A percentile compares a stretch with the other conserved stretches of the same genome.
Conservation (phyloP, 2,888 invertebrate genomes). For the Acleris cristana region DNA sequence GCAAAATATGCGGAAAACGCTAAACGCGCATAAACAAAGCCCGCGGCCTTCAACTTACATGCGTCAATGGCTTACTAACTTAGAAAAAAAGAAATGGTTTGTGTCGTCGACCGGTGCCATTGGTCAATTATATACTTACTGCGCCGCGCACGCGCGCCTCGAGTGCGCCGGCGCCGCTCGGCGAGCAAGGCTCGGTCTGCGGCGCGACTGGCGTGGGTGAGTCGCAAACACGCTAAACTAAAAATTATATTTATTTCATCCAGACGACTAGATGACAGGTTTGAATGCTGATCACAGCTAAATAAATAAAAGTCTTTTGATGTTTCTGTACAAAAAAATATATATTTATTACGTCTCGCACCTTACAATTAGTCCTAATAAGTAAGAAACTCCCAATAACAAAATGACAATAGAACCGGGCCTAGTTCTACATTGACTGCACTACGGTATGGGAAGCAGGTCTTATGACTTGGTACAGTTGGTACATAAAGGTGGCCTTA, state of each 20-base stretch:
- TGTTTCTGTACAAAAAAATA: background rate
- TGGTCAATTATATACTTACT: too few species aligned
- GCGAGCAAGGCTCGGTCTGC: background rate
- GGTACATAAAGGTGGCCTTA: too few species aligned
- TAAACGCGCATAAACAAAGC: background rate
- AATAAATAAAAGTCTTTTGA: background rate
- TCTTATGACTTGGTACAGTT: too few species aligned
- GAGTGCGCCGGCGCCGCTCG: slow-evolving; percentile 43
- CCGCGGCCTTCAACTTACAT: slow-evolving; percentile 6
- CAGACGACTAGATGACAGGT: too few species aligned
- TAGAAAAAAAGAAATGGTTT: background rate
- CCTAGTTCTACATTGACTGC: too few species aligned
- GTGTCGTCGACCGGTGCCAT: background rate
- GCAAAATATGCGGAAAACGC: slow-evolving; percentile 3
- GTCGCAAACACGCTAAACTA: background rate
- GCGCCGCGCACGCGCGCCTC: background rate
- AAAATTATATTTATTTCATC: too few species aligned
- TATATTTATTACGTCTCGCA: background rate
- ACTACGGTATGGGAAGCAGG: too few species aligned
- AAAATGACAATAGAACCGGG: too few species aligned
- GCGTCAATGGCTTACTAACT: slow-evolving; percentile 22
- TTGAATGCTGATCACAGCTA: background rate
- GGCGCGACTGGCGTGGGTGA: too few species aligned
- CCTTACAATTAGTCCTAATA: too few species aligned
- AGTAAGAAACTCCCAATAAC: background rate